Conservation (phyloP, 2,113 vertebrate genomes). For the Marmota monax region DNA sequence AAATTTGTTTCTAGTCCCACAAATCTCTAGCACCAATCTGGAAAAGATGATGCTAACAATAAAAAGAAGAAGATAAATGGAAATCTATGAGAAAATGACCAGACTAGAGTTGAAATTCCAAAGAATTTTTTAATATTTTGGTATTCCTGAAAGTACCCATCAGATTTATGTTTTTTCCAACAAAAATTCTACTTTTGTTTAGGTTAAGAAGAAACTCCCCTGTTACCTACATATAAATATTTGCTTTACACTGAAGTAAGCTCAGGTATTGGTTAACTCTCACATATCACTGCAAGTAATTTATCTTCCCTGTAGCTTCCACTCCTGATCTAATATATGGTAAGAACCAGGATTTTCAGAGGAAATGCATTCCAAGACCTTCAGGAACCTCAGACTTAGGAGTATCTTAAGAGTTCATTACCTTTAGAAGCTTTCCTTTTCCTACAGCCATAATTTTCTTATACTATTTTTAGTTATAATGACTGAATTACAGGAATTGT, state of each 20-base stretch:
- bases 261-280: neutral
- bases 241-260: constrained; percentile 15
- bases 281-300: neutral
- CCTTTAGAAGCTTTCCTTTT: neutral
- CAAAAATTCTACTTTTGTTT: neutral
- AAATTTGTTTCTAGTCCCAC: neutral
- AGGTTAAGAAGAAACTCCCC: neutral
- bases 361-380: neutral
- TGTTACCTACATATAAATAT: neutral
- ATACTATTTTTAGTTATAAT: constrained; percentile 36
- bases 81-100: neutral
- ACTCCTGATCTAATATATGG: neutral
- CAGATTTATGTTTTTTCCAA: neutral
- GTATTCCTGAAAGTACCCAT: neutral
- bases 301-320: neutral
- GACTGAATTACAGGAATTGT: constrained; percentile 49
- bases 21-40: neutral
- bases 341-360: neutral
- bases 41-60: neutral
- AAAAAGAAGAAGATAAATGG: neutral
- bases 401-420: neutral
- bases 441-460: constrained; percentile 27
- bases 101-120: neutral
- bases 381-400: neutral
- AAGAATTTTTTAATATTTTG: neutral